Evolutionary conservation across 1,140 invertebrate genomes (phyloP), one percentile per base, ranked within the genome.

Genomic region (Ditylenchus dipsaci): DNA sequence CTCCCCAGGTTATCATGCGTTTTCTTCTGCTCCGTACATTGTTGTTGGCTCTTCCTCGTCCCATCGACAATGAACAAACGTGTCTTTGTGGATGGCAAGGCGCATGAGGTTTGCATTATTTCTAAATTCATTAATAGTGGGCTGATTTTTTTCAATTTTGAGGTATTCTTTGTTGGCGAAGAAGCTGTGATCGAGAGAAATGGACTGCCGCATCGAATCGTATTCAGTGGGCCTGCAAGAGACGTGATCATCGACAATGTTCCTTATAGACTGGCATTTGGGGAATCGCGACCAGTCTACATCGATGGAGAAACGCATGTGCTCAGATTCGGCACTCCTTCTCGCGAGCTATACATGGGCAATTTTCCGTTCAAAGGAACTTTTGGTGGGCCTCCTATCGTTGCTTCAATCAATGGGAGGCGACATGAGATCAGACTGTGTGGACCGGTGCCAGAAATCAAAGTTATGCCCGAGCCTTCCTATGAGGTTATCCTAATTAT

Each of bases 321-420:
- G 68, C 90, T 97, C 29, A 87, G 89, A 75, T 89, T 97, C 69
- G 94, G 95, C 42, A 90, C 90, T 23, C 93, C 93, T 0, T 93
- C 91, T 0, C 86, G 92, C 62, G 93, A 97, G 83, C 85, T 98
- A 0, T 92, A 90, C 73, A 89, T 97, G 29, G 91, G 96, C 80
- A 90, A 91, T 47, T 87, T 88, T 75, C 88, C 90, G 1, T 91
- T 91, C 79, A 90, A 92, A 78, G 91, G 91, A 1, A 89, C 92
- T 71, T 96, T 94, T 86, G 93, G 93, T 57, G 93, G 92, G 11
- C 86, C 94, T 47, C 92, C 93, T 0, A 91, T 92, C 74, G 82
- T 85, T 78, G 89, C 91, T 0, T 89, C 93, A 63, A 87, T 89
- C 61, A 86, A 95, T 30, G 88, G 88, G 26, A 89, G 88, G 23